Evolutionary conservation across 1,140 invertebrate genomes (phyloP), one percentile per base, ranked within the genome.

Genomic region (Protaetia brevitarsis): DNA sequence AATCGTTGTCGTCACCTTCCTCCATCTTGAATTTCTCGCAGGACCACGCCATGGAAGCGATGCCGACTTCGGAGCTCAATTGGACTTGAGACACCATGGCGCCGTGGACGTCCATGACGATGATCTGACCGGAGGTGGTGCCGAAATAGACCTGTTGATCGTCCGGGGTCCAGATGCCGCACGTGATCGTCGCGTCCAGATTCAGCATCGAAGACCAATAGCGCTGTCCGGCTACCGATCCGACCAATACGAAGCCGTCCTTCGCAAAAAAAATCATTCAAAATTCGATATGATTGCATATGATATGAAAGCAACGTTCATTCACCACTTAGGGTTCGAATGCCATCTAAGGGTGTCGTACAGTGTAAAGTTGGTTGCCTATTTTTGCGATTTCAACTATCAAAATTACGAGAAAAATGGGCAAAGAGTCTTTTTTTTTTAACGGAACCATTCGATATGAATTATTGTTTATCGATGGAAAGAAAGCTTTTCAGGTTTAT

Each of bases 21-120:
- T 97, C 95, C 94, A 98, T 97, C 82, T 96, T 97, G 78, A 98
- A 98, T 76, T 97, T 97, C 77, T 97, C 94, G 77, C 95, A 97
- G 29, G 93, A 96, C 95, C 95, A 98, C 11, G 92, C 89, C 91
- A 98, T 95, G 27, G 89, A 87, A 3, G 87, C 89, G 68, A 98
- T 95, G 11, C 90, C 89, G 28, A 92, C 87, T 69, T 93, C 92
- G 19, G 84, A 83, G 56, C 86, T 84, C 0, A 97, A 76, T 74
- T 93, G 89, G 1, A 96, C 90, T 81, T 97, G 89, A 11, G 93
- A 94, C 16, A 97, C 89, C 90, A 97, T 96, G 11, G 92, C 91
- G 0, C 95, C 95, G 71, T 96, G 93, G 0, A 96, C 93, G 79
- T 96, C 95, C 91, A 97, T 97, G 27, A 97, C 94, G 60, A 97